A percentile compares a stretch with the other conserved stretches of the same genome.
These are phyloP conservation scores for Xyrauchen texanus DNA, from an alignment of 2,113 vertebrate species.

Conservation along the genomic window DNA sequence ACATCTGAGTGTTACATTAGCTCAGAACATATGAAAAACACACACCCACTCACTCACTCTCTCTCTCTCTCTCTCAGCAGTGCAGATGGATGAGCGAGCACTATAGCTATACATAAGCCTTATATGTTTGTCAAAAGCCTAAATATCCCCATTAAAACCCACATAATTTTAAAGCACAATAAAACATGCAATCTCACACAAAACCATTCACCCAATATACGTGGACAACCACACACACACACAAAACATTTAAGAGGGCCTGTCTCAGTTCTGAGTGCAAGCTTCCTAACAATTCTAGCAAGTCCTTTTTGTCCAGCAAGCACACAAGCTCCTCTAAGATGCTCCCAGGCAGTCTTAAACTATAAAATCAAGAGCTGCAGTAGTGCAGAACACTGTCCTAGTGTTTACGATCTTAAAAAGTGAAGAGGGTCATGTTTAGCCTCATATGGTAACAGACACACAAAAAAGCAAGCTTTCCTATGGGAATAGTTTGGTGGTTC, in stretches of 20 bases:
- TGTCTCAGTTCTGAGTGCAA: conserved; percentile 3
- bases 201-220: no score
- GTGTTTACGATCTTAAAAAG: background rate
- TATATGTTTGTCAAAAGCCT: conserved; percentile 7
- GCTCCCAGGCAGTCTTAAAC: background rate
- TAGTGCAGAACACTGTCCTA: conserved; percentile 25
- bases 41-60: no score
- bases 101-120: conserved; percentile 7
- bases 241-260: background rate
- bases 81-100: conserved; percentile 26
- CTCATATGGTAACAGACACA: background rate
- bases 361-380: background rate
- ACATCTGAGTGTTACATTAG: background rate
- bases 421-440: background rate
- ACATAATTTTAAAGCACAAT: conserved; percentile 47
- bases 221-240: conserved; percentile 37
- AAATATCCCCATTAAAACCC: conserved; percentile 31
- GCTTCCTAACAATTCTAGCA: background rate
- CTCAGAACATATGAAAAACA: no score
- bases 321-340: background rate
- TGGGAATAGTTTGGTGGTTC: no score
- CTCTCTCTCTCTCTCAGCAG: conserved; percentile 36
- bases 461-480: background rate
- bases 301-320: conserved; percentile 8
- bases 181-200: conserved; percentile 46